Evolutionary conservation across 1,140 invertebrate genomes (phyloP).

Genomic region (Trypoxylus dichotomus): DNA sequence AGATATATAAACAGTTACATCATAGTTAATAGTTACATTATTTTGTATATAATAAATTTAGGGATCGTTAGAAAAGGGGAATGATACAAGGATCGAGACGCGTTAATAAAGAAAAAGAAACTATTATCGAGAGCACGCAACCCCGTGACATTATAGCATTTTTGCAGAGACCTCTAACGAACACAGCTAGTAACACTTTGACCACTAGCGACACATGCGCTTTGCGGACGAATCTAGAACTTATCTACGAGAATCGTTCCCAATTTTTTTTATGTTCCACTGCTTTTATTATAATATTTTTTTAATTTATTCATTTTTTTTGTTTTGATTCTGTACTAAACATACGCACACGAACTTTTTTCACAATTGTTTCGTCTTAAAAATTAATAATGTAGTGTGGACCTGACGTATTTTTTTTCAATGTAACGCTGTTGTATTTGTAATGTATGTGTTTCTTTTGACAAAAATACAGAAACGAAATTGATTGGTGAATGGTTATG

Average conservation of each 20-base stretch:
- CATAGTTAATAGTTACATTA: slow-evolving; percentile 4
- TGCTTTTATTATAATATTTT: slow-evolving; percentile 35
- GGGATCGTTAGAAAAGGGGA: background rate
- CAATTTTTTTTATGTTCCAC: slow-evolving; percentile 43
- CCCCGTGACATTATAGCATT: slow-evolving; percentile 23
- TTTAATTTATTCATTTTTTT: slow-evolving; percentile 41
- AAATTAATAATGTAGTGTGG: slow-evolving; percentile 11
- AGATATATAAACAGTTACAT: background rate
- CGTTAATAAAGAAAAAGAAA: too few relatives aligned
- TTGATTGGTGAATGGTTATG: background rate
- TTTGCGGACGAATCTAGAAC: slow-evolving; percentile 52
- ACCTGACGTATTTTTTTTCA: slow-evolving; percentile 36
- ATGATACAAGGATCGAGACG: background rate
- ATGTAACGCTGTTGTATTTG: slow-evolving; percentile 9
- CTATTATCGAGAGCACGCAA: slow-evolving; percentile 9
- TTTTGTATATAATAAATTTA: background rate
- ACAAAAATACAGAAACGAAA: background rate
- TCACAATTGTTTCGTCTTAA: slow-evolving; percentile 36
- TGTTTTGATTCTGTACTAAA: slow-evolving; percentile 54
- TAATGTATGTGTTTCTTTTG: background rate
- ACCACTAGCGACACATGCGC: slow-evolving; percentile 50
- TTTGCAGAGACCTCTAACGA: slow-evolving; percentile 49
- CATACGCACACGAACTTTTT: slow-evolving; percentile 49
- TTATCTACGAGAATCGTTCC: slow-evolving; percentile 49
- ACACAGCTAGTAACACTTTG: slow-evolving; percentile 52